A percentile compares a stretch with the other conserved stretches of the same genome.
These are phyloP conservation scores for Murina feae DNA, from an alignment of 2,113 vertebrate genomes.

Conservation along the genomic window DNA sequence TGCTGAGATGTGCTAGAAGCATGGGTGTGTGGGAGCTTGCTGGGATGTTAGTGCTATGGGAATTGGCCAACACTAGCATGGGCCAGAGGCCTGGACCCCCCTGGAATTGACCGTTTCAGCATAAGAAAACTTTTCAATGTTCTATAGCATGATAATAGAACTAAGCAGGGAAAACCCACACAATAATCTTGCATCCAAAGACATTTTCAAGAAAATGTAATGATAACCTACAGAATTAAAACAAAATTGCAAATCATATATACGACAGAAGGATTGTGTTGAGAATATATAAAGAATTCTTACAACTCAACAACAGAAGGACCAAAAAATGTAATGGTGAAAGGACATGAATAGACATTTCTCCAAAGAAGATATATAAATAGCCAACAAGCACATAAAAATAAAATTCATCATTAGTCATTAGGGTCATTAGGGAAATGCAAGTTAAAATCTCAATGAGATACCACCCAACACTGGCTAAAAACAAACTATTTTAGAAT, in stretches of 20 bases:
- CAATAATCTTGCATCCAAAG: background rate
- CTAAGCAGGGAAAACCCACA: no score
- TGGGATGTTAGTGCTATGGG: background rate
- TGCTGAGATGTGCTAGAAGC: background rate
- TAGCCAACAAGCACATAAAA: background rate
- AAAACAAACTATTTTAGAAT: background rate
- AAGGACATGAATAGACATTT: background rate
- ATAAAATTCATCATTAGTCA: background rate
- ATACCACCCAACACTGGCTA: background rate
- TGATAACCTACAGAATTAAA: background rate
- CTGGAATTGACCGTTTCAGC: background rate
- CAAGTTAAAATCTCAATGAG: background rate
- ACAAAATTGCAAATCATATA: background rate
- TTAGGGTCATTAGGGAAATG: background rate
- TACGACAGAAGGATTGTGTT: background rate
- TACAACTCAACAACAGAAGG: background rate
- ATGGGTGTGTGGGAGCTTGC: background rate
- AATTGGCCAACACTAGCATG: background rate
- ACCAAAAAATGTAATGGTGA: background rate
- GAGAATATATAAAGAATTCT: background rate
- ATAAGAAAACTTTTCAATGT: background rate
- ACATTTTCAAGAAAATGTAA: background rate
- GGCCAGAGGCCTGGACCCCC: background rate
- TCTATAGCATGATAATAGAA: background rate
- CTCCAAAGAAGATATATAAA: background rate